Percentiles rank a stretch among this genome's conserved stretches.
These are phyloP conservation scores for Stegodyphus dumicola DNA, from an alignment of 1,140 invertebrate species.

Conservation along the genomic window DNA sequence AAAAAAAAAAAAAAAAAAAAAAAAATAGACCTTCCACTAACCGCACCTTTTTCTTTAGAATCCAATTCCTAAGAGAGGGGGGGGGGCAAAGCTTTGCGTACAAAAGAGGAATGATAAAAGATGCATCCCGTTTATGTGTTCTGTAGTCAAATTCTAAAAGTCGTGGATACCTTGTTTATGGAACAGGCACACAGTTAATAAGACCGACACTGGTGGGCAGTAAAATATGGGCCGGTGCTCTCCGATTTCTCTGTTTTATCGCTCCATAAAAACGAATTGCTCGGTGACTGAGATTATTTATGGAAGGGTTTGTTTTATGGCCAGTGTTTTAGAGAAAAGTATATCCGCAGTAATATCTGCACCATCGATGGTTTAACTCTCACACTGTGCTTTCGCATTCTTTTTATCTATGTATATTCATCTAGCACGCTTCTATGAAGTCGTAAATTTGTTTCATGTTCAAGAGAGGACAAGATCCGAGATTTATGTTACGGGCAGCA, in stretches of 20 bases:
- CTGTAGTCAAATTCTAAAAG: conserved; percentile 53
- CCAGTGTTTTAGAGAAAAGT: conserved; percentile 52
- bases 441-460: conserved; percentile 34
- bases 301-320: conserved; percentile 55
- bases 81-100: conserved; percentile 9
- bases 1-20: no score
- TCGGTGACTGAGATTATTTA: conserved; percentile 53
- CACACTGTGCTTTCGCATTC: not conserved
- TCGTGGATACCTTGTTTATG: conserved; percentile 48
- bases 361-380: conserved; percentile 37
- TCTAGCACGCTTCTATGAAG: conserved; percentile 31
- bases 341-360: conserved; percentile 42
- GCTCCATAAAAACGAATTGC: conserved; percentile 56
- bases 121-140: conserved; percentile 39
- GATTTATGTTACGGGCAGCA: not conserved
- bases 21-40: not conserved
- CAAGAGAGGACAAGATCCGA: conserved; percentile 1
- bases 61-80: conserved; percentile 9
- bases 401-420: conserved; percentile 32
- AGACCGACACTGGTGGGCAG: conserved; percentile 38
- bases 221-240: conserved; percentile 46
- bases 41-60: conserved; percentile 30
- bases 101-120: conserved; percentile 38
- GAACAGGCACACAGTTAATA: conserved; percentile 43
- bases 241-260: conserved; percentile 57